Percentiles rank a stretch among this genome's conserved stretches.
These are phyloP conservation scores for Drosophila ohnishii DNA, from an alignment of 1,140 invertebrate species.

Conservation along the genomic window DNA sequence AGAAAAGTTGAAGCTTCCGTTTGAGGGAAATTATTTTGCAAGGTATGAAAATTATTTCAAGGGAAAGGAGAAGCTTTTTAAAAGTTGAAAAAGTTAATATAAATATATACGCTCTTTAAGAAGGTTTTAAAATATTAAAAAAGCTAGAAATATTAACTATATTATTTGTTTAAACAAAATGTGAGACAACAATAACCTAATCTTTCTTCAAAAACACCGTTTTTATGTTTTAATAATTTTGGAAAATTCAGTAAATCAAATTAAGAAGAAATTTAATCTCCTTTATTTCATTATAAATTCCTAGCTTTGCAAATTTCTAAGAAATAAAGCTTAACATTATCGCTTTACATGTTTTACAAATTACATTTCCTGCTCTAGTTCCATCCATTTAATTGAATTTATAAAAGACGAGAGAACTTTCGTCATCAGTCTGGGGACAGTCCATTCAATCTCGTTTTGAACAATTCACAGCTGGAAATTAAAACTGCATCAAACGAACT, in stretches of 20 bases:
- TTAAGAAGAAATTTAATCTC: no score
- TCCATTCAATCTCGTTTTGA: neutral
- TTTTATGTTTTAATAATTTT: no score
- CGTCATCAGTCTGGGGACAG: neutral
- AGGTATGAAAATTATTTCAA: neutral
- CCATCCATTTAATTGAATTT: neutral
- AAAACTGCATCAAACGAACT: slow-evolving; percentile 10
- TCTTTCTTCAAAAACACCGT: no score
- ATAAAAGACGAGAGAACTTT: neutral
- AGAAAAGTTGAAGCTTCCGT: neutral
- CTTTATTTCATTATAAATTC: neutral
- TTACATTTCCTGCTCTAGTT: neutral
- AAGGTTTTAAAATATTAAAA: neutral
- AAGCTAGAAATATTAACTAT: no score
- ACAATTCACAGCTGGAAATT: slow-evolving; percentile 25
- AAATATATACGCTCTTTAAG: no score
- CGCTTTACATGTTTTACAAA: neutral
- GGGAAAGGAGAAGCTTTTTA: neutral
- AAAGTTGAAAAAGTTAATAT: no score
- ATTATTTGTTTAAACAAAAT: no score
- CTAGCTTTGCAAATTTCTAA: neutral
- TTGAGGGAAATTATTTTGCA: neutral
- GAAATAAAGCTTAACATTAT: neutral
- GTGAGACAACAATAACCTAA: no score
- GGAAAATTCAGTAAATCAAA: no score